Evolutionary conservation across 1,140 invertebrate species (phyloP).

Genomic region (Macrobrachium nipponense): DNA sequence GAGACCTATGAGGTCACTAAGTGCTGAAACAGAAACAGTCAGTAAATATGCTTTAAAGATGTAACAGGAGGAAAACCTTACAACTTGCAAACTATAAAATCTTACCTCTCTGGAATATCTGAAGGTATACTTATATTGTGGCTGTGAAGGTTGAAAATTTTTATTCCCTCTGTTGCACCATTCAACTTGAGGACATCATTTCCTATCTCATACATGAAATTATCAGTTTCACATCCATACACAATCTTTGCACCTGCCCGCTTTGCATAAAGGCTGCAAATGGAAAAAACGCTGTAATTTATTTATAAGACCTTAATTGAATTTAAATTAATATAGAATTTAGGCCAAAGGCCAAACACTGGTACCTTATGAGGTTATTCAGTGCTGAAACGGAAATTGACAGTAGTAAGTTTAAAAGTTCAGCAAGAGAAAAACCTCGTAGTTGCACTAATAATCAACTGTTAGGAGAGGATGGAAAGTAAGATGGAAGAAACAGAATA

Average conservation of each 20-base stretch:
- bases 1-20: too few relatives aligned
- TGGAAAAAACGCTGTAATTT: conserved; percentile 40
- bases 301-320: too few relatives aligned
- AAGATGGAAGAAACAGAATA: too few relatives aligned
- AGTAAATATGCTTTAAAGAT: not conserved
- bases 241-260: conserved; percentile 73
- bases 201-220: conserved; percentile 75
- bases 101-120: conserved; percentile 72
- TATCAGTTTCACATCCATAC: conserved; percentile 77
- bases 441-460: too few relatives aligned
- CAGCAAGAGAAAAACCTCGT: too few relatives aligned
- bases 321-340: too few relatives aligned
- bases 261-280: conserved; percentile 74
- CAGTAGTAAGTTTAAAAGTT: too few relatives aligned
- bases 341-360: too few relatives aligned
- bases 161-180: conserved; percentile 67
- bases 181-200: conserved; percentile 73
- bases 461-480: too few relatives aligned
- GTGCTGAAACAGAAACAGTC: too few relatives aligned
- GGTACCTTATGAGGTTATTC: too few relatives aligned
- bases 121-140: conserved; percentile 71
- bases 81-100: not conserved
- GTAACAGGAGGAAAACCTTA: not conserved
- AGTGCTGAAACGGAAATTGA: too few relatives aligned
- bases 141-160: conserved; percentile 72